phyloP scores from a whole-genome alignment of 92 coral and sea anemone genomes.

The Umimayanthus kanabou region DNA sequence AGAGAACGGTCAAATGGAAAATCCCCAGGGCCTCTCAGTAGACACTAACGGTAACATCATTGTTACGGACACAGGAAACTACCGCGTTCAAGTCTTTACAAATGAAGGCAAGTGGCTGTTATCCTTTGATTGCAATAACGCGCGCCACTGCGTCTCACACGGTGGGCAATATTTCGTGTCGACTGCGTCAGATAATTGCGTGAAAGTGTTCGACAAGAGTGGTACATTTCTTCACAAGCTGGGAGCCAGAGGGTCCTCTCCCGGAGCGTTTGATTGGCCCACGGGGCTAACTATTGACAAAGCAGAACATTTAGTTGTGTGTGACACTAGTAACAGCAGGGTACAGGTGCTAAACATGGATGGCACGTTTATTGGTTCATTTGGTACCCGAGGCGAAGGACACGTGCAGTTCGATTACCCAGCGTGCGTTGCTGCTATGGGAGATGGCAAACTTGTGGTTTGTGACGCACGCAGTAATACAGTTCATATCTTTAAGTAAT shows the following conservation, averaged over 20 bases:
- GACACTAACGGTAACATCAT: conserved; percentile 45
- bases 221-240: conserved; percentile 41
- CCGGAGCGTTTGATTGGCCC: conserved; percentile 48
- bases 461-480: conserved; percentile 45
- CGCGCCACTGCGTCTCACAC: conserved; percentile 38
- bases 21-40: conserved; percentile 53
- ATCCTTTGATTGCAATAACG: conserved; percentile 38
- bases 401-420: conserved; percentile 47
- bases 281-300: conserved; percentile 54
- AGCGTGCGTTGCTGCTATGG: conserved; percentile 39
- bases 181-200: conserved; percentile 38
- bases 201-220: conserved; percentile 43
- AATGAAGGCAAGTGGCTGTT: conserved; percentile 38
- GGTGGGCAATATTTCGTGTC: conserved; percentile 43
- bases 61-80: conserved; percentile 51
- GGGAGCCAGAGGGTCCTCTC: conserved; percentile 43
- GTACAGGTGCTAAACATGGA: conserved; percentile 47
- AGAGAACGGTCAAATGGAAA: conserved; percentile 26
- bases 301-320: conserved; percentile 52
- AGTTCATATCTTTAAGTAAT: conserved; percentile 45
- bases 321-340: conserved; percentile 52
- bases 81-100: conserved; percentile 49
- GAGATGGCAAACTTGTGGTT: conserved; percentile 53
- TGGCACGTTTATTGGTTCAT: conserved; percentile 46
- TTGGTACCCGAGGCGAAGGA: conserved; percentile 43